Percentiles rank a stretch among this genome's conserved stretches.
Conservation (phyloP, 2,797 vertebrate genomes). For the Dallia pectoralis region DNA sequence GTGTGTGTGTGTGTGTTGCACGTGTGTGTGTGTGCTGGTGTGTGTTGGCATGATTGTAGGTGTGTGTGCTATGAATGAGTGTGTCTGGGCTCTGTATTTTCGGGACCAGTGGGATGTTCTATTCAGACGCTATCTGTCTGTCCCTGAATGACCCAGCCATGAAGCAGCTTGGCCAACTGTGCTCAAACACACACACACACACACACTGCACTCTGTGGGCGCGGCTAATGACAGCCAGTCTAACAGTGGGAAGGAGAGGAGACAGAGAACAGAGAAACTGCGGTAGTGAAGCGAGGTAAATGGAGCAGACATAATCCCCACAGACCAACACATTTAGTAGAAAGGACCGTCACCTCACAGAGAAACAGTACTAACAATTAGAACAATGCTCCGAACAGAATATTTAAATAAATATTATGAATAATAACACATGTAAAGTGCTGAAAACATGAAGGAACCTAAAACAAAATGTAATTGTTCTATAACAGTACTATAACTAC, state of each 20-base stretch:
- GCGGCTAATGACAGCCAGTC: conserved; percentile 54
- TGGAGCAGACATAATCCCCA: conserved; percentile 37
- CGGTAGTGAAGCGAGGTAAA: conserved; percentile 43
- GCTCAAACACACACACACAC: conserved; percentile 3
- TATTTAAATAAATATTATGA: too few species aligned
- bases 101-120: conserved; percentile 33
- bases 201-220: conserved; percentile 39
- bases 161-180: background rate
- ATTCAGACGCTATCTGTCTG: conserved; percentile 47
- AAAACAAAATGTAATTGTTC: too few species aligned
- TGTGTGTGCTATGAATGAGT: conserved; percentile 17
- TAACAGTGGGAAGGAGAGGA: conserved; percentile 37
- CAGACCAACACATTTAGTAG: background rate
- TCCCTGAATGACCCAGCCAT: conserved; percentile 56
- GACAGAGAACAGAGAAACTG: conserved; percentile 7
- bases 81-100: conserved; percentile 28
- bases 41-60: conserved; percentile 19
- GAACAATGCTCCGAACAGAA: too few species aligned
- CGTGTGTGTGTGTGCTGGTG: conserved; percentile 20
- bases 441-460: too few species aligned
- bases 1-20: conserved; percentile 19
- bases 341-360: background rate
- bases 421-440: too few species aligned
- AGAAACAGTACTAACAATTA: too few species aligned
- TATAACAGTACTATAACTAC: background rate